phyloP scores from a whole-genome alignment of 2,888 invertebrate genomes.

The Acleris literana region DNA sequence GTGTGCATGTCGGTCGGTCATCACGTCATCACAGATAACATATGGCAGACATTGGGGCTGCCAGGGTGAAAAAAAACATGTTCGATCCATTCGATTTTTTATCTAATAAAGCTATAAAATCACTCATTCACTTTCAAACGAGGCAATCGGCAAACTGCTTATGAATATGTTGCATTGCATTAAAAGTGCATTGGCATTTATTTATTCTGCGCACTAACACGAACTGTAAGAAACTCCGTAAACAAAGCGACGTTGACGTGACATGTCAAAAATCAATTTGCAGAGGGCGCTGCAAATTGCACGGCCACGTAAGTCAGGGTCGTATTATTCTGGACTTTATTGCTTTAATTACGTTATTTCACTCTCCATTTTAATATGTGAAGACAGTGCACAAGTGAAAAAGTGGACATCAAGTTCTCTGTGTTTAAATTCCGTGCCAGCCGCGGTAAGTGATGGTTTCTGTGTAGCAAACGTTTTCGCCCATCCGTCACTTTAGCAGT shows the following conservation, averaged over 20 bases:
- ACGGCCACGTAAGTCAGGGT: slow-evolving; percentile 83
- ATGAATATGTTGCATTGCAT: too few species aligned
- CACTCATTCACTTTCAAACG: too few species aligned
- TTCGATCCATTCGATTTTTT: too few species aligned
- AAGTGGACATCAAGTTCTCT: slow-evolving; percentile 61
- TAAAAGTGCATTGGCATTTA: too few species aligned
- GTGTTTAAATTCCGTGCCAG: slow-evolving; percentile 57
- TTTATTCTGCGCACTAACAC: too few species aligned
- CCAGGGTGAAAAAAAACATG: too few species aligned
- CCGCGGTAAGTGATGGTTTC: slow-evolving; percentile 63
- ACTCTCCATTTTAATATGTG: slow-evolving; percentile 67
- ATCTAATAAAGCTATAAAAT: too few species aligned
- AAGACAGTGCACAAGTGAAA: slow-evolving; percentile 68
- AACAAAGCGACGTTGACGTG: slow-evolving; percentile 53
- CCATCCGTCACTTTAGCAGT: slow-evolving; percentile 70
- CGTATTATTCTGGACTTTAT: slow-evolving; percentile 75
- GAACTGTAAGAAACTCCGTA: slow-evolving; percentile 20
- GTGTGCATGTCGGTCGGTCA: too few species aligned
- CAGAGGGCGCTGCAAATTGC: slow-evolving; percentile 79
- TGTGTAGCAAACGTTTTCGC: slow-evolving; percentile 46
- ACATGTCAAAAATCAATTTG: slow-evolving; percentile 70
- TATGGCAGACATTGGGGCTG: too few species aligned
- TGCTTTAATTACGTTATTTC: slow-evolving; percentile 67
- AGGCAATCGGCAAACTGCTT: too few species aligned
- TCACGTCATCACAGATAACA: too few species aligned